Base-by-base conservation (phyloP, 2,113 vertebrate species). In the Phrynosoma blainvillii region DNA sequence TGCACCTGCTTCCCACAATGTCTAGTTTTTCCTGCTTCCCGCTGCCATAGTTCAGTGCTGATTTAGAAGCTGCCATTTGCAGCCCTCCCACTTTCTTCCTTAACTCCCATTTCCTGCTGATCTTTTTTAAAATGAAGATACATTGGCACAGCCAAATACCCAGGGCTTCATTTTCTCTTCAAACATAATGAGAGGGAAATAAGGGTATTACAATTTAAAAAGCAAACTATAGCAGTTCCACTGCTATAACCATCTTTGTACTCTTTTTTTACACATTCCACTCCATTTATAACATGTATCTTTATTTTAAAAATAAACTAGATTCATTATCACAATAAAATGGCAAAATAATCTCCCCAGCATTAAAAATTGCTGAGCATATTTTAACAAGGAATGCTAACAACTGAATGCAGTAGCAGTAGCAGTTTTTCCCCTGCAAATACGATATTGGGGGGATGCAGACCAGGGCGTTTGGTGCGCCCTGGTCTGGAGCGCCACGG, bases 141-240 rank as follows among this genome's bases (percentile, higher is more conserved):
- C 93, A 91, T 94, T 93, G 84, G 68, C 84, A 71, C 94, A 90
- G 92, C 73, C 89, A 94, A 92, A 91, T 92, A 89, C 95, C 94
- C 73, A 75, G 68, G 91, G 94, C 91, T 92, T 2, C 0, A 82
- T 91, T 86, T 95, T 88, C 87, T 78, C 93, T 93, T 94, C 92
- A 90, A 87, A 94, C 83, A 95, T 52, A 94, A 94, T 93, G 92
- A 95, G 88, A 82, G 91, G 87, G 93, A 95, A 94, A 94, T 79
- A 93, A 93, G 92, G 87, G 86, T 91, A 94, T 94, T 94, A 81
- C 80, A 84, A 79, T 54, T 42, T 62, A 89, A 94, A 36, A 91
- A 77, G 59, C 71, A 85, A 89, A 84, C 89, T 87, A 32, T 89
- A 90, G 91, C 84, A 94, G 90, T 21, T 18, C 40, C 81, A 88